Conservation (phyloP, 64 coral and sea anemone species). For the Montipora capricornis region DNA sequence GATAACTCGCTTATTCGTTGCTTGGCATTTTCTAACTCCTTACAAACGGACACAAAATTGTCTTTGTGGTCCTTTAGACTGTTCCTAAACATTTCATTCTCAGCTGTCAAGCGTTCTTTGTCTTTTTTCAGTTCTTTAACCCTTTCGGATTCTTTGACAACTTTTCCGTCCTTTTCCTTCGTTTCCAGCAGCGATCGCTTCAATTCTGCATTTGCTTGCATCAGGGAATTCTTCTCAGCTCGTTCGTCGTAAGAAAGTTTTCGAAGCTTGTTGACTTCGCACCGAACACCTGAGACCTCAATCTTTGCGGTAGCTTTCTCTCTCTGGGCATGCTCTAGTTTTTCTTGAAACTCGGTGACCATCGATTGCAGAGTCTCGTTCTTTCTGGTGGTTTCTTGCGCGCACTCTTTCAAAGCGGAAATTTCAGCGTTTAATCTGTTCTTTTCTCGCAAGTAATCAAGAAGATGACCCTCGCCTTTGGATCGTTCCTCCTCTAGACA, state of each 20-base stretch:
- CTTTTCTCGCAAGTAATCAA: constrained; percentile 32
- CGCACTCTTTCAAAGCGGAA: constrained; percentile 16
- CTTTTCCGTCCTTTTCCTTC: constrained; percentile 30
- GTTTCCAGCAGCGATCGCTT: constrained; percentile 5
- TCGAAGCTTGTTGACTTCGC: constrained; percentile 28
- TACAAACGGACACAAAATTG: constrained; percentile 6
- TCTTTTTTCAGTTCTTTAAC: constrained; percentile 49
- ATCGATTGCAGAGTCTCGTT: constrained; percentile 14
- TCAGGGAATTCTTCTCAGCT: constrained; percentile 53
- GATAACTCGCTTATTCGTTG: constrained; percentile 42
- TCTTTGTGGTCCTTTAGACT: constrained; percentile 10
- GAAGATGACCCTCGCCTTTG: constrained; percentile 46
- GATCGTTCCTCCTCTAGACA: constrained; percentile 30
- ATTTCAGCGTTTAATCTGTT: constrained; percentile 44
- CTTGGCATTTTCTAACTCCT: constrained; percentile 27
- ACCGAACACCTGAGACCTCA: constrained; percentile 54
- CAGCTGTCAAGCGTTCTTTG: constrained; percentile 2
- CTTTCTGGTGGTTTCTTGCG: not conserved
- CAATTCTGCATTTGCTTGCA: constrained; percentile 16
- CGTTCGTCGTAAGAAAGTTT: constrained; percentile 51
- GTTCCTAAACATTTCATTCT: constrained; percentile 38
- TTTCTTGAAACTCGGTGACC: not conserved
- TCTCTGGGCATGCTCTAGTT: not conserved
- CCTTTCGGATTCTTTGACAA: constrained; percentile 9
- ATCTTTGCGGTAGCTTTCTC: constrained; percentile 53